Percentiles rank a stretch among this genome's conserved stretches.
These are phyloP conservation scores for Sinocyclocheilus anophthalmus DNA, from an alignment of 2,113 vertebrate genomes.

Conservation along the genomic window DNA sequence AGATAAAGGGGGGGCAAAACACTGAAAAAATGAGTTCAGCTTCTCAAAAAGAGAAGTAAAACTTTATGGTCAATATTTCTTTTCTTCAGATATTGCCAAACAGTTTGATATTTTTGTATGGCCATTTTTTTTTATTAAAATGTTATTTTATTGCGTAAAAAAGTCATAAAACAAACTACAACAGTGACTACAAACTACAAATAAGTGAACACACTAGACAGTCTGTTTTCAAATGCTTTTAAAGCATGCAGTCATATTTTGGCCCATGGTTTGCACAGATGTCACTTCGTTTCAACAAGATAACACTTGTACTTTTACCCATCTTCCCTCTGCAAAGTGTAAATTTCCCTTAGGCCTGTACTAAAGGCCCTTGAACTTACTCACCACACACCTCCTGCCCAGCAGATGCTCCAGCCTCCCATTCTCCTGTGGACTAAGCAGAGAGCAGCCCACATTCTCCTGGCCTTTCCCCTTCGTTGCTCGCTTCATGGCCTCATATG, in stretches of 20 bases:
- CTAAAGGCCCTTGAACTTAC: conserved; percentile 69
- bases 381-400: conserved; percentile 85
- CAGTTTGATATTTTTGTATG: not conserved
- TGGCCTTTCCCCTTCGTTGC: conserved; percentile 45
- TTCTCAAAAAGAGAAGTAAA: conserved; percentile 11
- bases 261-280: not conserved
- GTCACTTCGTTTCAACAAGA: not conserved
- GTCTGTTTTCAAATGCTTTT: not conserved
- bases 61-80: not conserved
- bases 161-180: not conserved
- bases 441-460: conserved; percentile 59
- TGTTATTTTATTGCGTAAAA: not conserved
- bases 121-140: not conserved
- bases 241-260: not conserved
- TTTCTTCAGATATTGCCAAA: not conserved
- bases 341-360: not conserved
- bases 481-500: conserved; percentile 37
- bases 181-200: not conserved
- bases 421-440: conserved; percentile 80
- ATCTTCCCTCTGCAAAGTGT: not conserved
- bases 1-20: not conserved
- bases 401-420: conserved; percentile 81
- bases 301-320: not conserved
- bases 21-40: not conserved
- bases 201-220: not conserved